These are phyloP conservation scores for Alligator sinensis DNA, from an alignment of 2,113 vertebrate species.

Conservation along the genomic window DNA sequence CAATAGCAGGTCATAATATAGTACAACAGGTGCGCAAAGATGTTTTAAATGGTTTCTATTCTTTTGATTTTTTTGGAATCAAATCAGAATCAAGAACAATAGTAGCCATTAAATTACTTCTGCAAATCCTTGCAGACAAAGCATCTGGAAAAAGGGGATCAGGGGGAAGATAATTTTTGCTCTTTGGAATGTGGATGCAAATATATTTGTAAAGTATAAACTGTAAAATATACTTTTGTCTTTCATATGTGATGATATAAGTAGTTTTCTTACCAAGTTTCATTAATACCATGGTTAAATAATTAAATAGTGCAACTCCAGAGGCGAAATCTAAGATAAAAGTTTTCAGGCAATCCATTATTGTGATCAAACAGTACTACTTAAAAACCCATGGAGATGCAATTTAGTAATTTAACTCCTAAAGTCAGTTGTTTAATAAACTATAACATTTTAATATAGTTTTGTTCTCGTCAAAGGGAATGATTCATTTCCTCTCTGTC, in stretches of 20 bases:
- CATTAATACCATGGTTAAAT: constrained; percentile 78
- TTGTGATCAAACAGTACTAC: constrained; percentile 67
- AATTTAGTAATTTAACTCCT: constrained; percentile 75
- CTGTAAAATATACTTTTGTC: constrained; percentile 37
- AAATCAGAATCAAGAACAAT: constrained; percentile 76
- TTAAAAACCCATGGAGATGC: constrained; percentile 66
- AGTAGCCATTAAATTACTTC: constrained; percentile 72
- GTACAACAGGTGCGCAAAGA: constrained; percentile 76
- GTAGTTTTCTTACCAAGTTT: constrained; percentile 74
- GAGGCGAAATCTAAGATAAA: constrained; percentile 73
- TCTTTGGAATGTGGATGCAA: constrained; percentile 60
- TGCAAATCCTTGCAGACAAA: constrained; percentile 59
- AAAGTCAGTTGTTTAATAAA: constrained; percentile 76
- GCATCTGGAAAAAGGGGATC: constrained; percentile 65
- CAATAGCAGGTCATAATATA: constrained; percentile 52
- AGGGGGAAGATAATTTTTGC: constrained; percentile 8
- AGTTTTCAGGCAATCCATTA: constrained; percentile 78
- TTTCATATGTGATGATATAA: constrained; percentile 73
- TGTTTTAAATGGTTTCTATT: constrained; percentile 68
- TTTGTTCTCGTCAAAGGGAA: constrained; percentile 62
- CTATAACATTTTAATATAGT: constrained; percentile 66
- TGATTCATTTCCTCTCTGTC: constrained; percentile 62
- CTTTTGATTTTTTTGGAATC: constrained; percentile 54
- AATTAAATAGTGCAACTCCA: constrained; percentile 78
- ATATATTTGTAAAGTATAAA: constrained; percentile 55